Percentiles rank a stretch among this genome's conserved stretches.
Evolutionary conservation across 1,140 invertebrate genomes (phyloP).

Genomic region (Ceratosolen fusciceps): DNA sequence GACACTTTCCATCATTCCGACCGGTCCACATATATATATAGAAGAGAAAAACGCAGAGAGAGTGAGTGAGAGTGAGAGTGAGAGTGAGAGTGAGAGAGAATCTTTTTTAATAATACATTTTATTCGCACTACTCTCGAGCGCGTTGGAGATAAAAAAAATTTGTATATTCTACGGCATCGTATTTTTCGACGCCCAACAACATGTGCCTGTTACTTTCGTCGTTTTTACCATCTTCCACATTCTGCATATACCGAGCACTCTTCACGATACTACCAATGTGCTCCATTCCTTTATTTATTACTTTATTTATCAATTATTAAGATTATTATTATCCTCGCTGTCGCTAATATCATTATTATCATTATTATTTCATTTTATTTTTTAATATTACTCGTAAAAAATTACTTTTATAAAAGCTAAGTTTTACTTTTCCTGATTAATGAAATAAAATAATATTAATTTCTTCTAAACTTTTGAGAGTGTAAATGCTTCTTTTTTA

Average conservation of each 20-base stretch:
- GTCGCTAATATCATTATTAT: not conserved
- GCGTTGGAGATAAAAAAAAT: not conserved
- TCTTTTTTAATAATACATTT: conserved; percentile 21
- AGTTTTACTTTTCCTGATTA: no score
- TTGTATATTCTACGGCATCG: not conserved
- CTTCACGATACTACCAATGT: not conserved
- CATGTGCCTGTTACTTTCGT: not conserved
- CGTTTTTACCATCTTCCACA: not conserved
- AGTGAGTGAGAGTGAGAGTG: not conserved
- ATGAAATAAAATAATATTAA: no score
- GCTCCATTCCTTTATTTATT: no score
- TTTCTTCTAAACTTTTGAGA: no score
- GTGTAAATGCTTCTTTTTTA: no score
- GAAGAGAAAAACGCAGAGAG: not conserved
- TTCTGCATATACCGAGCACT: not conserved
- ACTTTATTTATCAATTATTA: no score
- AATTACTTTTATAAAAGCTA: no score
- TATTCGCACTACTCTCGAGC: not conserved
- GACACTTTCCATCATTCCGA: conserved; percentile 1
- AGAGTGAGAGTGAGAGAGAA: not conserved
- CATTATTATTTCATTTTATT: not conserved
- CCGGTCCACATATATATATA: not conserved
- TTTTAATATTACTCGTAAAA: no score
- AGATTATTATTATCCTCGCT: not conserved
- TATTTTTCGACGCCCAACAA: not conserved